Base-by-base conservation (phyloP, 2,797 vertebrate species). In the Manis pentadactyla region DNA sequence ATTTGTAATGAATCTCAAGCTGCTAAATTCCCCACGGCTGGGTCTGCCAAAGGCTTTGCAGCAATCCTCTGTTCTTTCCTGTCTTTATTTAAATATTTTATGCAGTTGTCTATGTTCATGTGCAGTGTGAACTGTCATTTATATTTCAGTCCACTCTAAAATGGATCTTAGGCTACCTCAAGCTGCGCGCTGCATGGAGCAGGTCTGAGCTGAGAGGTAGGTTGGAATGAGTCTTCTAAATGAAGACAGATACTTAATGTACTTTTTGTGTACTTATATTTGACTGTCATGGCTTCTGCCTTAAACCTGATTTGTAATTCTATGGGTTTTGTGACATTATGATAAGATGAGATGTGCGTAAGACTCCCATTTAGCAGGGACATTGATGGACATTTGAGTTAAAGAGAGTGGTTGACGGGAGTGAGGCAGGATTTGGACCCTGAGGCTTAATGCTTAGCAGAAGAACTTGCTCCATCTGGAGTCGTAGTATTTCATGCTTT, bases 51-150 rank as follows among this genome's bases (percentile, higher is more conserved):
- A 99, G 98, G 98, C 99, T 99, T 98, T 97, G 97, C 98, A 97
- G 98, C 98, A 98, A 98, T 98, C 98, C 98, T 99, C 98, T 99
- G 98, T 98, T 99, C 98, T 98, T 98, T 98, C 97, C 98, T 98
- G 98, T 98, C 98, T 99, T 99, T 99, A 98, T 99, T 98, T 99
- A 99, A 99, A 99, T 99, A 99, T 99, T 99, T 99, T 98, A 99
- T 99, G 98, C 98, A 98, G 98, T 99, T 99, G 99, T 99, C 99
- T 99, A 98, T 99, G 98, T 98, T 98, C 98, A 98, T 98, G 98
- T 99, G 99, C 98, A 98, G 99, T 97, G 98, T 94, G 98, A 99
- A 99, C 99, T 99, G 99, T 99, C 99, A 99, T 99, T 99, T 99
- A 99, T 99, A 99, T 99, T 98, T 99, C 98, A 98, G 99, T 98